These are phyloP conservation scores for Champsocephalus esox DNA, from an alignment of 2,797 vertebrate genomes.

Conservation along the genomic window DNA sequence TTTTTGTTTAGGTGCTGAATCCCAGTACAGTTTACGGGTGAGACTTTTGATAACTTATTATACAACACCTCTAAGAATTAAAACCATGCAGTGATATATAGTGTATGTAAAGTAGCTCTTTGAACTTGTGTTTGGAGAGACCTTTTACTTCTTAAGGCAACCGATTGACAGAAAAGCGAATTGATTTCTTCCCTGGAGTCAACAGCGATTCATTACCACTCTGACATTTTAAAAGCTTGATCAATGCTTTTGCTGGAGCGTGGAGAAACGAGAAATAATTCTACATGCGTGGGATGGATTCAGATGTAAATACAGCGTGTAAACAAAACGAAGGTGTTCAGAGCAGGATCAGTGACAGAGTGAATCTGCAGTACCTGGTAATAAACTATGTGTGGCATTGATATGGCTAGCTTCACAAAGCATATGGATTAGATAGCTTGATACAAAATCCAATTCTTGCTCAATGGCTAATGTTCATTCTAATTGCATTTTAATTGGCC, in stretches of 20 bases:
- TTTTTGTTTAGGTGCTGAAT: slow-evolving; percentile 21
- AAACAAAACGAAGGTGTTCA: slow-evolving; percentile 39
- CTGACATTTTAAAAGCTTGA: slow-evolving; percentile 59
- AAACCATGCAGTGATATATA: neutral
- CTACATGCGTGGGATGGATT: slow-evolving; percentile 38
- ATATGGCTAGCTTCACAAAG: slow-evolving; percentile 28
- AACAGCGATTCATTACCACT: slow-evolving; percentile 42
- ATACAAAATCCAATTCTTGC: slow-evolving; percentile 33
- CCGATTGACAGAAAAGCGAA: slow-evolving; percentile 15
- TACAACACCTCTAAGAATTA: neutral
- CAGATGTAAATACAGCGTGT: slow-evolving; percentile 24
- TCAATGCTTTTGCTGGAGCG: slow-evolving; percentile 28
- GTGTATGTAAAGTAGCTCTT: neutral
- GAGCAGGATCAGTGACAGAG: slow-evolving; percentile 11
- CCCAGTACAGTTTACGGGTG: neutral
- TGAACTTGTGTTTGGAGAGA: neutral
- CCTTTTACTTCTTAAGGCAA: slow-evolving; percentile 1
- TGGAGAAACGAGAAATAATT: slow-evolving; percentile 11
- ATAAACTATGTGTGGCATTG: slow-evolving; percentile 28
- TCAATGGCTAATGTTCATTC: slow-evolving; percentile 31
- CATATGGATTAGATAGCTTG: slow-evolving; percentile 36
- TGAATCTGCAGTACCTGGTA: slow-evolving; percentile 15
- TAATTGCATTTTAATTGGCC: slow-evolving; percentile 54
- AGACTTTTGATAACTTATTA: slow-evolving; percentile 4
- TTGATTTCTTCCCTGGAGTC: slow-evolving; percentile 29